Conservation (phyloP, 2,797 vertebrate genomes). For the Pyrocephalus nanus region DNA sequence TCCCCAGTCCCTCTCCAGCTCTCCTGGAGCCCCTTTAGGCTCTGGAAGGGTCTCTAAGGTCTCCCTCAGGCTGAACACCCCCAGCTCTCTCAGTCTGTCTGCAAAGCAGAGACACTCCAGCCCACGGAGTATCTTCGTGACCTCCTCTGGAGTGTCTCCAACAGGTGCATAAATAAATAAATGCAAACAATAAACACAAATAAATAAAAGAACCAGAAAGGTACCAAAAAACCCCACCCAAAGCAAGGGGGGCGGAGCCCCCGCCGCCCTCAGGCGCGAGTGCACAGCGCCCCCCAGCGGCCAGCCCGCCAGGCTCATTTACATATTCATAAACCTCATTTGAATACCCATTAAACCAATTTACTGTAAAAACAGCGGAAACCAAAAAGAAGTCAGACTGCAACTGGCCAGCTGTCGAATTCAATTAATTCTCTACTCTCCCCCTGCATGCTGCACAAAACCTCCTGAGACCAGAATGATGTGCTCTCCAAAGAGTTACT, state of each 20-base stretch:
- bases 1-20: neutral
- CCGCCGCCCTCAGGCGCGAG: neutral
- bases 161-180: neutral
- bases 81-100: neutral
- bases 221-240: neutral
- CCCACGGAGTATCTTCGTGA: neutral
- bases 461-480: rapidly evolving
- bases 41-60: neutral
- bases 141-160: neutral
- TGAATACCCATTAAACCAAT: neutral
- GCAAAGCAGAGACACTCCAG: neutral
- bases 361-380: neutral
- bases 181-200: neutral
- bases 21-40: neutral
- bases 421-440: neutral
- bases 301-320: rapidly evolving
- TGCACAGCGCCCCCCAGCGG: conserved; percentile 13
- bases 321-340: neutral
- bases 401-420: neutral
- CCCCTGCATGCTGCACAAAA: neutral
- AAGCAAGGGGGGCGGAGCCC: neutral
- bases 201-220: neutral
- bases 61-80: neutral
- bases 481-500: neutral
- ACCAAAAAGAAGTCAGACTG: neutral